Percentiles rank a stretch among this genome's conserved stretches.
These are phyloP conservation scores for Dicrostonyx torquatus DNA, from an alignment of 2,797 vertebrate species.

Conservation along the genomic window DNA sequence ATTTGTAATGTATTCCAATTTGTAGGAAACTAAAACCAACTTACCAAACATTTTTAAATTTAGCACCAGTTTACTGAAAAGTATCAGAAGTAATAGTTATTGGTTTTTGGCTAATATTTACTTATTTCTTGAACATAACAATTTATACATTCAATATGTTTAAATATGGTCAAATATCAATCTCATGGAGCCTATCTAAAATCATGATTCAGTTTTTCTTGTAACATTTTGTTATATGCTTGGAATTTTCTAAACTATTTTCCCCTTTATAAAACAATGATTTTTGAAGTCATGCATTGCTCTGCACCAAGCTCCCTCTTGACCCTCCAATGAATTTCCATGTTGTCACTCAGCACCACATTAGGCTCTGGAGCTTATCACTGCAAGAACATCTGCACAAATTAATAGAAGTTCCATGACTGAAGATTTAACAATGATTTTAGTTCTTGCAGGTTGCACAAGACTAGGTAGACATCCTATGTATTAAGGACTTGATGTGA, in stretches of 20 bases:
- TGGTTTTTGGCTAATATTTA: not conserved
- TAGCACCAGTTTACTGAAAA: not conserved
- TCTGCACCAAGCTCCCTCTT: not conserved
- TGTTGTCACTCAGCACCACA: not conserved
- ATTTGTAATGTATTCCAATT: not conserved
- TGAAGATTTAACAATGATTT: not conserved
- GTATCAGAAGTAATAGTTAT: not conserved
- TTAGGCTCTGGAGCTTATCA: not conserved
- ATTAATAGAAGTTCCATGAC: fast-evolving
- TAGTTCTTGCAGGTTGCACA: not conserved
- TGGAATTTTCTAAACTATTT: not conserved
- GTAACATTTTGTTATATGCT: not conserved
- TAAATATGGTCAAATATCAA: not conserved
- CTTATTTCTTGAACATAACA: not conserved
- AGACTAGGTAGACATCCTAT: not conserved
- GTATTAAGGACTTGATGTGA: not conserved
- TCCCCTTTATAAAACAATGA: not conserved
- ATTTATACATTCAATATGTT: not conserved
- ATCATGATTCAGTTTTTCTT: not conserved
- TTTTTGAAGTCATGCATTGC: not conserved
- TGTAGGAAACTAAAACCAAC: not conserved
- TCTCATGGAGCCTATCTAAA: not conserved
- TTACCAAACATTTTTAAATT: not conserved
- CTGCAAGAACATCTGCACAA: too few relatives aligned
- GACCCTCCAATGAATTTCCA: too few relatives aligned